phyloP scores from a whole-genome alignment of 2,797 vertebrate genomes.

The Leptatherina wallacei region DNA sequence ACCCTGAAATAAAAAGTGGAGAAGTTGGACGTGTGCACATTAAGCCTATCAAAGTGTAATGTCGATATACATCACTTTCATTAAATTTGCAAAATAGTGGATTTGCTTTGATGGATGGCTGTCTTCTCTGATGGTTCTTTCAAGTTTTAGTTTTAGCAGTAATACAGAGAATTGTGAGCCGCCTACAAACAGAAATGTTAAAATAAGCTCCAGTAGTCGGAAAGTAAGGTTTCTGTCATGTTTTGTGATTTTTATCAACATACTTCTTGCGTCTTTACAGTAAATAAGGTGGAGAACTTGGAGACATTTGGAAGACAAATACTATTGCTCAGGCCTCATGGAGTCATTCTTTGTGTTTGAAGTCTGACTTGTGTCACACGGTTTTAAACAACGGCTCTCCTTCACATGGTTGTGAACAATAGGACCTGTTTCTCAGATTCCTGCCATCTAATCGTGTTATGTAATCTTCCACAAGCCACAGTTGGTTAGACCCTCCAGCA shows the following conservation, averaged over 20 bases:
- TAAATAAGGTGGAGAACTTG: background rate
- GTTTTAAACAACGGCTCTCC: constrained; percentile 28
- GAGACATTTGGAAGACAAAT: background rate
- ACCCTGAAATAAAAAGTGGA: too few relatives aligned
- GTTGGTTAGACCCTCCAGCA: constrained; percentile 26
- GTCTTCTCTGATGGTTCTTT: background rate
- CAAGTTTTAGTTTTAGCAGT: background rate
- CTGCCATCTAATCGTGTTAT: constrained; percentile 69
- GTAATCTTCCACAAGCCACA: constrained; percentile 58
- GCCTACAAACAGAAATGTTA: background rate
- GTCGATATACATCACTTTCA: background rate
- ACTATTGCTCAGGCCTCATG: constrained; percentile 10
- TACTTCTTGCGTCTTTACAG: background rate
- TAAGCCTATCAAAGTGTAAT: background rate
- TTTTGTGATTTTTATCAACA: background rate
- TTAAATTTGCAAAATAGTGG: background rate
- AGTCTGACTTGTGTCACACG: constrained; percentile 56
- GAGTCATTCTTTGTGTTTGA: constrained; percentile 41
- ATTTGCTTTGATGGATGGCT: background rate
- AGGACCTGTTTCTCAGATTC: constrained; percentile 64
- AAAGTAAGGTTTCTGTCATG: too few relatives aligned
- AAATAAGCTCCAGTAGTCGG: background rate
- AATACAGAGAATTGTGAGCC: background rate
- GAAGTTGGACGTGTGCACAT: background rate
- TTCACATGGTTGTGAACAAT: constrained; percentile 65